Conservation (phyloP, 2,888 invertebrate species). For the Pecten maximus region DNA sequence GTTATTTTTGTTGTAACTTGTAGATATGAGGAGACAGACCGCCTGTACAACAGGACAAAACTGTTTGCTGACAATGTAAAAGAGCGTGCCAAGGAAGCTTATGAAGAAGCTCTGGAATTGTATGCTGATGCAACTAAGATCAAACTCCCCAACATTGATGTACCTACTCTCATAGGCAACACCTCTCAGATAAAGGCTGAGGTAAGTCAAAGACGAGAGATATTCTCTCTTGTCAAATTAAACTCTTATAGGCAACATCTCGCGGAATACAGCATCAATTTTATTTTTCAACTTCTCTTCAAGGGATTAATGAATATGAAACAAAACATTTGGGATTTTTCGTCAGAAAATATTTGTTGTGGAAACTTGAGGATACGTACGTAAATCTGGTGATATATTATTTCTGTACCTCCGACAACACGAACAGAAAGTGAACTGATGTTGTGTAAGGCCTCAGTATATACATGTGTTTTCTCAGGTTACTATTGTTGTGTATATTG, state of each 20-base stretch:
- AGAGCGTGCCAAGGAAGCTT: slow-evolving; percentile 89
- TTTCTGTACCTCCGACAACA: too few species aligned
- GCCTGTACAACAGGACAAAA: slow-evolving; percentile 88
- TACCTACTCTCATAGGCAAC: slow-evolving; percentile 87
- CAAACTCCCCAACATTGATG: slow-evolving; percentile 90
- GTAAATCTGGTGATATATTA: too few species aligned
- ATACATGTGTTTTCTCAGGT: too few species aligned
- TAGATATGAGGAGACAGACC: slow-evolving; percentile 85
- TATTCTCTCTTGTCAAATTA: not conserved
- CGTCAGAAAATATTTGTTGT: too few species aligned
- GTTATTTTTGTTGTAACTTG: slow-evolving; percentile 42
- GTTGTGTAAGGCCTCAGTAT: too few species aligned
- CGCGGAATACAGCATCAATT: too few species aligned
- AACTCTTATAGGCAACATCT: not conserved
- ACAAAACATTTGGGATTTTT: too few species aligned
- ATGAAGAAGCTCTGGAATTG: slow-evolving; percentile 91
- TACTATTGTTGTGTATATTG: too few species aligned
- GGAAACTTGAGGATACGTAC: too few species aligned
- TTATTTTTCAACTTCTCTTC: too few species aligned
- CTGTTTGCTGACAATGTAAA: slow-evolving; percentile 89
- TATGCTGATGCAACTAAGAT: slow-evolving; percentile 91
- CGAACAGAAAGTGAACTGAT: too few species aligned
- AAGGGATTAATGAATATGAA: too few species aligned
- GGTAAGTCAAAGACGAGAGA: slow-evolving; percentile 82
- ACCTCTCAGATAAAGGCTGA: slow-evolving; percentile 88